Conservation (phyloP, 1,140 invertebrate species). For the Pseudoatta argentina region DNA sequence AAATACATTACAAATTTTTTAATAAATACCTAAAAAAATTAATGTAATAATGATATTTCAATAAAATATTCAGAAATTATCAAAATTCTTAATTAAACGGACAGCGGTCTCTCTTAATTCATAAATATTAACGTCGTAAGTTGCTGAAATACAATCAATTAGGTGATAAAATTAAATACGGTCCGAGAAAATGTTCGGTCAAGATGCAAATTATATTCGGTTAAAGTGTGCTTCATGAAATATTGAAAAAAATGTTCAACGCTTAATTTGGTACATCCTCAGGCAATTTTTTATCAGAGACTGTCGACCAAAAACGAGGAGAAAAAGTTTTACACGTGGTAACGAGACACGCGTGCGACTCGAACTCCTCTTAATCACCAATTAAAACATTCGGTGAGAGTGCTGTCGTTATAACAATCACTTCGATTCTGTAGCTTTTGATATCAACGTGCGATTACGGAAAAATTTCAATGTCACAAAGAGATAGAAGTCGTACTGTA, state of each 20-base stretch:
- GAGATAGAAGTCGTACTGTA: background rate
- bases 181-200: background rate
- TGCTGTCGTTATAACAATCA: background rate
- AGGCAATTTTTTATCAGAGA: constrained; percentile 2
- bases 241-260: background rate
- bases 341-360: constrained; percentile 20
- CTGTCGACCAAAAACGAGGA: constrained; percentile 6
- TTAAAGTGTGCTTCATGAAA: background rate
- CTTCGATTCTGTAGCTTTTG: background rate
- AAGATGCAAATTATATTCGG: background rate
- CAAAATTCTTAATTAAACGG: background rate
- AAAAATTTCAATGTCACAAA: too few relatives aligned
- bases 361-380: constrained; percentile 41
- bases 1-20: background rate
- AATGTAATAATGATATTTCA: background rate
- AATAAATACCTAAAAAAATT: background rate
- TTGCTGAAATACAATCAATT: background rate
- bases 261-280: constrained; percentile 18
- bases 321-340: background rate
- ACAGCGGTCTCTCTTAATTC: background rate
- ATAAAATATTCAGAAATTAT: background rate
- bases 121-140: constrained; percentile 10
- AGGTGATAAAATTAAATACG: constrained; percentile 1
- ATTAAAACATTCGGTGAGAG: constrained; percentile 49
- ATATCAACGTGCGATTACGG: background rate